phyloP scores from a whole-genome alignment of 2,888 invertebrate genomes.

The Cantharis nigra region DNA sequence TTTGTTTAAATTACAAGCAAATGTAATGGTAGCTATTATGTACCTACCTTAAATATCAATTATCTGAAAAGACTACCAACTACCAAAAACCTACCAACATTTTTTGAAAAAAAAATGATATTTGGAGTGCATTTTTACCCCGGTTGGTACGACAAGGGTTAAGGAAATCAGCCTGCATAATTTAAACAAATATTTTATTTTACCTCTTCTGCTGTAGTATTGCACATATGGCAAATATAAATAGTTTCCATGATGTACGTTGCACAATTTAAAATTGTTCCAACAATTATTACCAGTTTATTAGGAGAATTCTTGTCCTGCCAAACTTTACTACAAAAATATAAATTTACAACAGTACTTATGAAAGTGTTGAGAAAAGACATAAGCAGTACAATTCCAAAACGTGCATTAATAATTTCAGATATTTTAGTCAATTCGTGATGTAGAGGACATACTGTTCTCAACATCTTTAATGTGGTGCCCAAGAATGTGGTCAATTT shows the following conservation, averaged over 20 bases:
- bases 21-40: too few species aligned
- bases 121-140: too few species aligned
- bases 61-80: too few species aligned
- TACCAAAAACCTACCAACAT: too few species aligned
- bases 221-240: slow-evolving; percentile 41
- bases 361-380: slow-evolving; percentile 40
- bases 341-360: slow-evolving; percentile 38
- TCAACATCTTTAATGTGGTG: slow-evolving; percentile 33
- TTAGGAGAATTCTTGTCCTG: slow-evolving; percentile 6
- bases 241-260: slow-evolving; percentile 37
- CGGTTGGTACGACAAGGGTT: too few species aligned
- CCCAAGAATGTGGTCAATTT: slow-evolving; percentile 34
- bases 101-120: too few species aligned
- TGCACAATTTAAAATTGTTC: slow-evolving; percentile 4
- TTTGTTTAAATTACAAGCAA: too few species aligned
- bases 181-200: background rate
- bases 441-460: slow-evolving; percentile 41
- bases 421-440: slow-evolving; percentile 41
- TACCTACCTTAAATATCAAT: too few species aligned
- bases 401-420: slow-evolving; percentile 38
- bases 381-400: slow-evolving; percentile 38
- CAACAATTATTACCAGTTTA: slow-evolving; percentile 1
- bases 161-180: too few species aligned
- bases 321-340: slow-evolving; percentile 29
- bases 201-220: slow-evolving; percentile 43